Base-by-base conservation (phyloP, 2,888 invertebrate species). In the Morpho achilles region DNA sequence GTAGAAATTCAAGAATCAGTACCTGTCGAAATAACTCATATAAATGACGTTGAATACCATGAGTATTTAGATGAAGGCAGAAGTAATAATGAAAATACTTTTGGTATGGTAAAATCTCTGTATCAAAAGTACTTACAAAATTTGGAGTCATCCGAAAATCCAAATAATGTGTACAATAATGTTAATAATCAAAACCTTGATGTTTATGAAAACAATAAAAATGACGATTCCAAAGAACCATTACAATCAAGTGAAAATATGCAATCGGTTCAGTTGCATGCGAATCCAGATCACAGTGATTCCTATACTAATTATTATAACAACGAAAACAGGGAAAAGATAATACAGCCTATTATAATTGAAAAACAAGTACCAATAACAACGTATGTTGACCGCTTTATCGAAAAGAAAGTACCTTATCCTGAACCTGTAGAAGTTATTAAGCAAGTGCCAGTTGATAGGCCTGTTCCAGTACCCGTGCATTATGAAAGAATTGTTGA, bases 1-100 rank as follows among this genome's bases (percentile, higher is more conserved):
- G 93, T 94, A 1, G 94, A 94, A 80, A 79, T 95, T 4, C 94
- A 94, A 69, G 88, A 94, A 75, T 94, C 94, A 0, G 81, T 94
- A 16, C 93, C 93, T 0, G 77, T 91, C 59, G 92, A 91, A 52
- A 87, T 87, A 44, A 90, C 85, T 39, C 88, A 90, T 58, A 88
- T 89, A 42, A 89, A 90, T 62, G 87, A 86, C 42, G 83, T 90
- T 0, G 88, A 89, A 74, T 78, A 84, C 7, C 88, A 89, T 10
- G 81, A 87, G 58, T 88, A 89, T 73, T 69, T 87, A 60, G 87
- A 87, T 8, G 82, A 85, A 71, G 87, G 84, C 2, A 80, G 83
- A 67, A 79, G 77, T 59, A 82, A 79, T 63, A 75, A 80, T 47
- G 77, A 80, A 63, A 75, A 71, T 1, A 68, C 76, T 3, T 73